Evolutionary conservation across 2,113 vertebrate species (phyloP).

Genomic region (Siniperca chuatsi): DNA sequence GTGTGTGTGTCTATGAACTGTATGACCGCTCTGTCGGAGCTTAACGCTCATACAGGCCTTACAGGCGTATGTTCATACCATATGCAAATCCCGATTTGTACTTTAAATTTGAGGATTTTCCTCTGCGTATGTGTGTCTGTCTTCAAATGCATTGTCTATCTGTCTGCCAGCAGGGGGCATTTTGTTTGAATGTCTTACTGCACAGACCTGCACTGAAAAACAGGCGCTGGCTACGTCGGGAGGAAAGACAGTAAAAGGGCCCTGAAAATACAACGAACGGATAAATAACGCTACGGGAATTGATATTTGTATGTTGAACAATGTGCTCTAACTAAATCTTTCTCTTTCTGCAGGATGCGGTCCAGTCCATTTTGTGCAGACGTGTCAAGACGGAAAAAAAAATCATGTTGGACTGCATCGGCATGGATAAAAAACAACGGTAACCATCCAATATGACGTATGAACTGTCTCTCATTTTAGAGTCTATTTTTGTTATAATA

Average conservation of each 20-base stretch:
- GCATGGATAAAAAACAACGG: conserved; percentile 45
- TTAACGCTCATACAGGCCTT: conserved; percentile 15
- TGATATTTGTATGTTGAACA: neutral
- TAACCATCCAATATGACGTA: conserved; percentile 35
- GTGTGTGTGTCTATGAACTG: conserved; percentile 33
- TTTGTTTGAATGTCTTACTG: conserved; percentile 49
- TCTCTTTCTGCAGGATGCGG: conserved; percentile 60
- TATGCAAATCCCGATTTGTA: conserved; percentile 36
- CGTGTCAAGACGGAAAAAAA: conserved; percentile 13
- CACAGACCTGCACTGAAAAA: conserved; percentile 61
- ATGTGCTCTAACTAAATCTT: conserved; percentile 20
- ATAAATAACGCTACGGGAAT: neutral
- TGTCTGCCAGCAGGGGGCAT: conserved; percentile 80
- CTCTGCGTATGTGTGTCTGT: conserved; percentile 19
- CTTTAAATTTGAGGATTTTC: conserved; percentile 47
- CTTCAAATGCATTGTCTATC: conserved; percentile 38
- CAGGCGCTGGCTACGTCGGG: conserved; percentile 55
- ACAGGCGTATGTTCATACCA: conserved; percentile 12
- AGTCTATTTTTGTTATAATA: neutral
- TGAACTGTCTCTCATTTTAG: conserved; percentile 8
- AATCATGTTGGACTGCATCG: conserved; percentile 24
- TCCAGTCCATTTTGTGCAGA: conserved; percentile 20
- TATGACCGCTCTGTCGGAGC: conserved; percentile 30
- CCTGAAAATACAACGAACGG: conserved; percentile 4
- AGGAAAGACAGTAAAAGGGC: conserved; percentile 38